These are phyloP conservation scores for Cladopsammia gracilis DNA, from an alignment of 64 coral and sea anemone genomes.

Conservation along the genomic window DNA sequence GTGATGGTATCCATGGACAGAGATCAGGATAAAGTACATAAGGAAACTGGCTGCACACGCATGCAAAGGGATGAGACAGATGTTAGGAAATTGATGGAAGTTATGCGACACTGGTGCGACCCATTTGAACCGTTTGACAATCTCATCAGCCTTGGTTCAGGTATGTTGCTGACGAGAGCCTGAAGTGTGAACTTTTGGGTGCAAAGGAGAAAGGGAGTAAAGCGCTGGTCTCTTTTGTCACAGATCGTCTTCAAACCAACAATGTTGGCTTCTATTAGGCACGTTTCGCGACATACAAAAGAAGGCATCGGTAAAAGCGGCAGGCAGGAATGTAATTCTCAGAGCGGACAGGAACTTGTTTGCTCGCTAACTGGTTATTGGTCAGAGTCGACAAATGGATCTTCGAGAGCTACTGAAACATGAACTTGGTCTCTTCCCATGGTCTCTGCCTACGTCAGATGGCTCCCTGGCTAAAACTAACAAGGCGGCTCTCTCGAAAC, in stretches of 20 bases:
- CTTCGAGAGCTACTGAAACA: slow-evolving; percentile 41
- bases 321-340: neutral
- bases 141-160: slow-evolving; percentile 58
- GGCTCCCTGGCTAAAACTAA: slow-evolving; percentile 63
- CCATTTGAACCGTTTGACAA: slow-evolving; percentile 50
- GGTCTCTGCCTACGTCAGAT: slow-evolving; percentile 62
- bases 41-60: neutral
- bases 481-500: slow-evolving; percentile 44
- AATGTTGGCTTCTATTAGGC: slow-evolving; percentile 11
- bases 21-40: slow-evolving; percentile 17
- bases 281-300: neutral
- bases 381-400: slow-evolving; percentile 26
- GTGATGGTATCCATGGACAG: slow-evolving; percentile 19
- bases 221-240: slow-evolving; percentile 16
- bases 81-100: no score
- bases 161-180: slow-evolving; percentile 22
- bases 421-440: slow-evolving; percentile 65
- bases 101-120: neutral
- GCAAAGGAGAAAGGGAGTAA: slow-evolving; percentile 46
- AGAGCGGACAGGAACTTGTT: slow-evolving; percentile 5
- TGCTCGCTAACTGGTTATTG: slow-evolving; percentile 11
- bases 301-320: neutral
- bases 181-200: slow-evolving; percentile 18
- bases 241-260: slow-evolving; percentile 8
- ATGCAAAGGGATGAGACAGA: slow-evolving; percentile 32